Conservation (phyloP, 2,888 invertebrate genomes). For the Drosophila lacicola region DNA sequence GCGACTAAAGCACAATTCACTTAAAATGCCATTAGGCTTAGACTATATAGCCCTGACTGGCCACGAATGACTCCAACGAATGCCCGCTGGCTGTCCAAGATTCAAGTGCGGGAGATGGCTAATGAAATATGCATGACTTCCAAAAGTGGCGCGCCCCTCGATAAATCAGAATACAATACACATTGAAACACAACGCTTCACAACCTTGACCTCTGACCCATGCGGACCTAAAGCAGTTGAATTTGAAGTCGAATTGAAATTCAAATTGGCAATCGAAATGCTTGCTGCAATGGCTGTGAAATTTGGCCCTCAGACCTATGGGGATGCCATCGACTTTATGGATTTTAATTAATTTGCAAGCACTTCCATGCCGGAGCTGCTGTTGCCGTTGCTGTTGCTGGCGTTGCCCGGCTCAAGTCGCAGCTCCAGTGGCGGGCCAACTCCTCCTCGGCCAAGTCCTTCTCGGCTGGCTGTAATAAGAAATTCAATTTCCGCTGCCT, state of each 20-base stretch:
- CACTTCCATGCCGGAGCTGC: slow-evolving; percentile 29
- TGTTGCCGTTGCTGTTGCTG: slow-evolving; percentile 10
- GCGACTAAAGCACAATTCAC: slow-evolving; percentile 27
- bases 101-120: slow-evolving; percentile 31
- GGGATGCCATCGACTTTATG: slow-evolving; percentile 55
- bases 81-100: slow-evolving; percentile 5
- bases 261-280: slow-evolving; percentile 24
- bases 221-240: slow-evolving; percentile 1
- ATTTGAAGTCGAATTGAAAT: slow-evolving; percentile 11
- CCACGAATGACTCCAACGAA: neutral
- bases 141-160: slow-evolving; percentile 53
- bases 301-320: slow-evolving; percentile 24
- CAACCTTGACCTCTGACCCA: slow-evolving; percentile 68
- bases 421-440: slow-evolving; percentile 6
- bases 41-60: neutral
- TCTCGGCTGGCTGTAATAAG: slow-evolving; percentile 67
- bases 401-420: slow-evolving; percentile 7
- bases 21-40: slow-evolving; percentile 1
- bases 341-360: slow-evolving; percentile 78
- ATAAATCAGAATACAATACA: slow-evolving; percentile 75
- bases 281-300: slow-evolving; percentile 40
- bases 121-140: slow-evolving; percentile 69
- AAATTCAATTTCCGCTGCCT: slow-evolving; percentile 79
- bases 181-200: slow-evolving; percentile 36
- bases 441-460: slow-evolving; percentile 5